phyloP scores from a whole-genome alignment of 2,888 invertebrate species.

The Athalia rosae region DNA sequence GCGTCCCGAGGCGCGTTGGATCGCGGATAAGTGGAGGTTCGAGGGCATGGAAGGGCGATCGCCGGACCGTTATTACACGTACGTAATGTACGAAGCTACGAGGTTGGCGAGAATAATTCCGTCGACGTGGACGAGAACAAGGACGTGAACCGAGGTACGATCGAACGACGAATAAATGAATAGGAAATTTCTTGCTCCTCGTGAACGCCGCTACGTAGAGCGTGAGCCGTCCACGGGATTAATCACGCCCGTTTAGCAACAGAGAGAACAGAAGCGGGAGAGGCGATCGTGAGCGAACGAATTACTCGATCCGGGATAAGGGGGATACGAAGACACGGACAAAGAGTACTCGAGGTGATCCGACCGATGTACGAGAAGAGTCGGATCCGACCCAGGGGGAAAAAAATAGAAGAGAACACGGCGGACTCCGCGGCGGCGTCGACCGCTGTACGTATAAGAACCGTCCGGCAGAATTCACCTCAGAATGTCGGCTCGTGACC shows the following conservation, averaged over 20 bases:
- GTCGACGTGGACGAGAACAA: too few relatives aligned
- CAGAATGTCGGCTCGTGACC: slow-evolving; percentile 38
- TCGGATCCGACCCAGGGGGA: neutral
- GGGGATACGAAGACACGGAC: slow-evolving; percentile 9
- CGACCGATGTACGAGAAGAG: neutral
- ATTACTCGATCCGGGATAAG: slow-evolving; percentile 30
- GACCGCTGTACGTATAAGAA: neutral
- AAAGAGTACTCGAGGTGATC: too few relatives aligned
- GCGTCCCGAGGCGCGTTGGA: neutral
- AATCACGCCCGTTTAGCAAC: neutral
- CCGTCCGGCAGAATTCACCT: slow-evolving; percentile 14
- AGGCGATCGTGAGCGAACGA: slow-evolving; percentile 1
- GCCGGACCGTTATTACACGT: slow-evolving; percentile 18
- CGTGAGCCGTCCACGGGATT: too few relatives aligned
- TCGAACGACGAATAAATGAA: too few relatives aligned
- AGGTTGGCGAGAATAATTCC: neutral
- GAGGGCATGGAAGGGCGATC: slow-evolving; percentile 23
- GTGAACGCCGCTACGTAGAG: too few relatives aligned
- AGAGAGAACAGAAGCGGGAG: neutral
- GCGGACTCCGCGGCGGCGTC: neutral
- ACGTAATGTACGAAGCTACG: neutral
- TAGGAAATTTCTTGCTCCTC: neutral
- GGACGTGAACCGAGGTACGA: too few relatives aligned
- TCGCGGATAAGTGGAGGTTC: slow-evolving; percentile 24
- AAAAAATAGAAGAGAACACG: neutral